Percentiles rank a stretch among this genome's conserved stretches.
These are phyloP conservation scores for Centropyge bicolor DNA, from an alignment of 2,797 vertebrate species.

Conservation along the genomic window DNA sequence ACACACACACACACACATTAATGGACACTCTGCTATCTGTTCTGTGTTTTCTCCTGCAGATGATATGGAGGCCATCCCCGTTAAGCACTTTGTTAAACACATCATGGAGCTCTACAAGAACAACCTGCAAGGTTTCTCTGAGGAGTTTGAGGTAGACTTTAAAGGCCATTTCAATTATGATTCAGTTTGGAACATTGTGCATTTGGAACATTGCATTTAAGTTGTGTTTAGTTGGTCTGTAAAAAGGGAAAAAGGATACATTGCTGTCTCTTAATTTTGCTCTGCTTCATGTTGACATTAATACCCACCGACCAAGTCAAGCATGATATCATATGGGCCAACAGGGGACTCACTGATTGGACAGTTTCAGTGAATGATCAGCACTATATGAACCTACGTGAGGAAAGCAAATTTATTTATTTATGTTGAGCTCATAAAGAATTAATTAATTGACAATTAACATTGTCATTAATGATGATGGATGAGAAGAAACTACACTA, in stretches of 20 bases:
- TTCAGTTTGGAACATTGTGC: not conserved
- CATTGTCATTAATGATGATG: constrained; percentile 5
- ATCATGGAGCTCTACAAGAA: constrained; percentile 96
- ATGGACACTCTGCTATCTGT: not conserved
- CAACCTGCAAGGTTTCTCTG: constrained; percentile 96
- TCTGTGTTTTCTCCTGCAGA: constrained; percentile 84
- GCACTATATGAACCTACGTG: not conserved
- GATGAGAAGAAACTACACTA: not conserved
- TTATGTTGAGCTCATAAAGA: constrained; percentile 5
- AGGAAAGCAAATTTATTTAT: not conserved
- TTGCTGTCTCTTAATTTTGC: not conserved
- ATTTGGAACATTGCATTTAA: no score
- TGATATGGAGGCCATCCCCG: constrained; percentile 97
- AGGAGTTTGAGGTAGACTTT: constrained; percentile 94
- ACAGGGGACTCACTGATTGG: not conserved
- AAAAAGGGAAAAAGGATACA: not conserved
- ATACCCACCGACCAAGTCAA: not conserved
- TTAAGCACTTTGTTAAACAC: constrained; percentile 97
- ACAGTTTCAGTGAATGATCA: not conserved
- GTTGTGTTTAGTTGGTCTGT: not conserved
- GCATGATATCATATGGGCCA: not conserved
- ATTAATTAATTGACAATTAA: not conserved
- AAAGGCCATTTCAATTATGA: not conserved
- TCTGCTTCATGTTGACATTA: not conserved
- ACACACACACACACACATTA: not conserved